A percentile compares a stretch with the other conserved stretches of the same genome.
phyloP scores from a whole-genome alignment of 2,888 invertebrate species.

The Hirtodrosophila confusa region DNA sequence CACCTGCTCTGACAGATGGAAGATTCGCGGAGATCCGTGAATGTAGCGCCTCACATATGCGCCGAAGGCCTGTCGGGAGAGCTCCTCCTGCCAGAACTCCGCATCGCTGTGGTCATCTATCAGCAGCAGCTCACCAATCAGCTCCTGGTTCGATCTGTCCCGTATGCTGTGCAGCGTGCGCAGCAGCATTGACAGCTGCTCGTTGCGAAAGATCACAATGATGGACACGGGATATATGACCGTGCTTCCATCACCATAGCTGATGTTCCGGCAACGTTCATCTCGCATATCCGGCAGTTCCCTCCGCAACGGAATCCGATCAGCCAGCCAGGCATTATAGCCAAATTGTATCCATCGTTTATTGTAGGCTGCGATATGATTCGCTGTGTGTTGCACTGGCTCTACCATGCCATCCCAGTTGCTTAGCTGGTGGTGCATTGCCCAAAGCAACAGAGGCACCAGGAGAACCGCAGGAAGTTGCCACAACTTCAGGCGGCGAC shows the following conservation, averaged over 20 bases:
- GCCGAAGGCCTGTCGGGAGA: conserved; percentile 5
- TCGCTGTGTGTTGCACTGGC: background rate
- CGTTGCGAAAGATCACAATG: conserved; percentile 63
- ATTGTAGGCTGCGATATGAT: conserved; percentile 11
- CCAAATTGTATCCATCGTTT: conserved; percentile 35
- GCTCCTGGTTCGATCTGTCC: conserved; percentile 89
- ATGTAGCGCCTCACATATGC: conserved; percentile 19
- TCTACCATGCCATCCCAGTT: conserved; percentile 8
- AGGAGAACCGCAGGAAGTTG: background rate
- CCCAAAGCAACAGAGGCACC: background rate
- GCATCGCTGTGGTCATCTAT: conserved; percentile 89
- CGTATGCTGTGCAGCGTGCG: conserved; percentile 91
- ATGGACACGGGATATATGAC: conserved; percentile 20
- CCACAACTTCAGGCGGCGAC: background rate
- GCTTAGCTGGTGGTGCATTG: background rate
- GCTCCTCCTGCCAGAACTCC: conserved; percentile 18
- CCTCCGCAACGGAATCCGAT: conserved; percentile 46
- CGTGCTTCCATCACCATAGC: background rate
- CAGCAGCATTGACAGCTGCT: conserved; percentile 86
- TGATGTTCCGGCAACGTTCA: conserved; percentile 27
- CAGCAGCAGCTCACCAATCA: conserved; percentile 92
- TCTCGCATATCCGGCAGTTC: conserved; percentile 31
- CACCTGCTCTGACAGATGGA: conserved; percentile 87
- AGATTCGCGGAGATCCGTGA: background rate
- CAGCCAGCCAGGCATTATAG: conserved; percentile 59